Base-by-base conservation (phyloP, 2,113 vertebrate species). In the Podarcis muralis region DNA sequence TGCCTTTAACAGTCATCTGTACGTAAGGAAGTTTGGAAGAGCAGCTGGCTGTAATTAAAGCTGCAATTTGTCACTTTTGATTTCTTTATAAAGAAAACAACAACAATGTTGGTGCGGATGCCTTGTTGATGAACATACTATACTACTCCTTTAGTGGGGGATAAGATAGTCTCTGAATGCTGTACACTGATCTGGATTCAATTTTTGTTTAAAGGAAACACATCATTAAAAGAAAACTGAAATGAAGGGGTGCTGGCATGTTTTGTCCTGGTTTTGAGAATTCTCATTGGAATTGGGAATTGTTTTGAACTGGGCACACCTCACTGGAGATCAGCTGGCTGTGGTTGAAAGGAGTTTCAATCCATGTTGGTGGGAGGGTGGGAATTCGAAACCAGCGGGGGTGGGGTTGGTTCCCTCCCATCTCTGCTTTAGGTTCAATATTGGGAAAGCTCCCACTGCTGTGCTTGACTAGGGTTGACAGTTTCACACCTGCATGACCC, bases 11-110 rank as follows among this genome's bases (percentile, higher is more conserved):
- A 75, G 3, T 87, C 78, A 68, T 79, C 62, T 90, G 68, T 90
- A 86, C 71, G 93, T 72, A 92, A 93, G 86, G 22, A 91, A 86
- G 88, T 89, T 62, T 6, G 22, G 16, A 72, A 89, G 86, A 92
- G 57, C 22, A 87, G 62, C 13, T 57, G 32, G 57, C 9, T 81
- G 74, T 68, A 88, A 80, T 92, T 90, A 95, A 84, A 82, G 91
- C 87, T 74, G 85, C 1, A 48, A 6, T 87, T 92, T 89, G 87
- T 91, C 90, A 87, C 1, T 4, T 93, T 83, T 81, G 65, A 86
- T 90, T 92, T 84, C 87, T 89, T 62, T 62, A 62, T 62, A 62
- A 62, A 62, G 48, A 53, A 53, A 53, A 53, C 48, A 53, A 53
- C 48, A 23, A 87, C 27, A 43, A 43, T 43, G 57, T 75, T 87